A percentile compares a stretch with the other conserved stretches of the same genome.
phyloP scores from a whole-genome alignment of 2,113 vertebrate species.

The Theristicus caerulescens region DNA sequence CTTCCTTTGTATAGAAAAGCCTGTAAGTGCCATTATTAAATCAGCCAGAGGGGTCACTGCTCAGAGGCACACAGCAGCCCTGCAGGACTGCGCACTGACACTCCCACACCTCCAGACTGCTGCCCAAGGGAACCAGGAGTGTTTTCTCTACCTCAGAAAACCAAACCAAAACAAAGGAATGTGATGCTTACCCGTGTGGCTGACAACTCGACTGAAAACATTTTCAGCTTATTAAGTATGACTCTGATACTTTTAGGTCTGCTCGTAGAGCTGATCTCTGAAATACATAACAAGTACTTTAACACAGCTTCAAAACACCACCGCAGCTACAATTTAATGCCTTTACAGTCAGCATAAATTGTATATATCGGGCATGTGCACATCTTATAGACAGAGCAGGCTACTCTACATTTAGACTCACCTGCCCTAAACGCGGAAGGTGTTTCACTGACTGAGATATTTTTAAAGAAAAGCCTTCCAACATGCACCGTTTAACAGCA shows the following conservation, averaged over 20 bases:
- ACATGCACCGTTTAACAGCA: not conserved
- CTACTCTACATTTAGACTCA: rapidly evolving
- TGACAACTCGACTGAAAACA: not conserved
- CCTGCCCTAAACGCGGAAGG: not conserved
- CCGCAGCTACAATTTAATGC: not conserved
- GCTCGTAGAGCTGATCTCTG: not conserved
- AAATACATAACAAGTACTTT: not conserved
- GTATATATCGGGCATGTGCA: not conserved
- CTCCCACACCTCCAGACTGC: not conserved
- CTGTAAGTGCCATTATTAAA: not conserved
- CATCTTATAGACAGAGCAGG: not conserved
- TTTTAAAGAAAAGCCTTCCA: not conserved
- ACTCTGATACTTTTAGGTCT: not conserved
- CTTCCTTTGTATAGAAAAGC: not conserved
- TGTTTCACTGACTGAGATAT: not conserved
- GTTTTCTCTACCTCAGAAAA: not conserved
- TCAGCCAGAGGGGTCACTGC: not conserved
- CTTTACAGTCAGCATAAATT: not conserved
- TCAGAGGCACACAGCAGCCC: not conserved
- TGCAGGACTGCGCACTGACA: no score
- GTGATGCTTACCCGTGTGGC: rapidly evolving
- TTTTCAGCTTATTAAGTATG: not conserved
- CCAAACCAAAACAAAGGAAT: not conserved
- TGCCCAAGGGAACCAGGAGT: not conserved
- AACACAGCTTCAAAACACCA: not conserved